These are phyloP conservation scores for Muscicapa comitata DNA, from an alignment of 2,797 vertebrate genomes.

Conservation along the genomic window DNA sequence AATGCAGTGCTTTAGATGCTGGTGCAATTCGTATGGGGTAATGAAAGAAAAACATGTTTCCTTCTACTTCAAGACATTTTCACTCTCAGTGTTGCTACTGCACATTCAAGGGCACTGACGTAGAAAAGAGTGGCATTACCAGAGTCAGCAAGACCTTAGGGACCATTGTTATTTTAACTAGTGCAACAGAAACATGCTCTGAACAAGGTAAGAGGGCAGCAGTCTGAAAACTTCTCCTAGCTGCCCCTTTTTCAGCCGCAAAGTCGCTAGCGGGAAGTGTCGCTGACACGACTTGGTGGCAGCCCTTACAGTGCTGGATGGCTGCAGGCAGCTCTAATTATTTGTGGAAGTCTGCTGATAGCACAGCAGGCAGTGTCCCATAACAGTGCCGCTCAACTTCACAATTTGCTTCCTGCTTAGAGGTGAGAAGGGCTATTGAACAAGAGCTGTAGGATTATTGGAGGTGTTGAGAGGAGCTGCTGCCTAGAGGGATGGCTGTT, in stretches of 20 bases:
- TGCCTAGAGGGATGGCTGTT: not conserved
- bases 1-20: not conserved
- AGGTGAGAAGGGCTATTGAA: conserved; percentile 36
- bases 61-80: not conserved
- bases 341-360: not conserved
- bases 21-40: not conserved
- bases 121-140: not conserved
- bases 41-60: not conserved
- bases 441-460: conserved; percentile 8
- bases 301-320: not conserved
- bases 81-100: not conserved
- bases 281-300: not conserved
- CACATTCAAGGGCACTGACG: not conserved
- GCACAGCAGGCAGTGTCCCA: conserved; percentile 1
- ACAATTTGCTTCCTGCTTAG: conserved; percentile 23
- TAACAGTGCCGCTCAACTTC: not conserved
- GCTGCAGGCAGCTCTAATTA: not conserved
- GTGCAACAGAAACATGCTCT: not conserved
- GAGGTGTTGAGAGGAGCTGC: not conserved
- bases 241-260: not conserved
- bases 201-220: not conserved
- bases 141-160: not conserved
- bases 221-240: not conserved
- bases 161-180: not conserved
- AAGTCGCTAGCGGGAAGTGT: not conserved